Base-by-base conservation (phyloP, 2,113 vertebrate species). In the Melanerpes formicivorus region DNA sequence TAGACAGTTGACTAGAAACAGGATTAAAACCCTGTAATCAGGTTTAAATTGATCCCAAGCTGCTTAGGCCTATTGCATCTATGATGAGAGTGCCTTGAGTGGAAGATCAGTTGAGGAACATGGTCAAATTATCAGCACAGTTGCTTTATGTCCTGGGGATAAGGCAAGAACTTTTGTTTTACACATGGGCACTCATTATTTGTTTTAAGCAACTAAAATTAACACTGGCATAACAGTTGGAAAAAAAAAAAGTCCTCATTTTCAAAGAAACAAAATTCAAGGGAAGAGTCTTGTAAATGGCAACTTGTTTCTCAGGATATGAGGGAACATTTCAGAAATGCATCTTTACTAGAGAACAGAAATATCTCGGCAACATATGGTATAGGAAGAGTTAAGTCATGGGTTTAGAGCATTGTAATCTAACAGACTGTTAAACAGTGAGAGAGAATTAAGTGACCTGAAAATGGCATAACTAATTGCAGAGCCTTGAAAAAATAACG, bases 391-490 rank as follows among this genome's bases (percentile, higher is more conserved):
- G 96, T 97, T 97, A 97, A 96, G 32, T 84, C 14, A 2, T 83
- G 80, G 94, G 97, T 97, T 97, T 91, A 94, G 83, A 93, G 85
- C 63, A 95, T 92, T 96, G 96, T 94, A 95, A 95, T 97, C 86
- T 95, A 97, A 93, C 96, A 96, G 96, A 94, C 93, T 97, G 95
- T 96, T 97, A 96, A 97, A 97, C 87, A 97, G 97, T 90, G 86
- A 97, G 95, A 97, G 96, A 82, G 76, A 97, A 98, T 97, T 97
- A 97, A 97, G 96, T 96, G 96, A 98, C 97, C 96, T 96, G 95
- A 96, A 98, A 97, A 97, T 97, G 97, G 97, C 96, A 97, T 97
- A 97, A 97, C 96, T 98, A 97, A 98, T 97, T 95, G 92, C 87
- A 97, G 89, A 96, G 95, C 95, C 96, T 96, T 88, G 54, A 72